Conservation (phyloP, 2,113 vertebrate species). For the Chaenogobius annularis region DNA sequence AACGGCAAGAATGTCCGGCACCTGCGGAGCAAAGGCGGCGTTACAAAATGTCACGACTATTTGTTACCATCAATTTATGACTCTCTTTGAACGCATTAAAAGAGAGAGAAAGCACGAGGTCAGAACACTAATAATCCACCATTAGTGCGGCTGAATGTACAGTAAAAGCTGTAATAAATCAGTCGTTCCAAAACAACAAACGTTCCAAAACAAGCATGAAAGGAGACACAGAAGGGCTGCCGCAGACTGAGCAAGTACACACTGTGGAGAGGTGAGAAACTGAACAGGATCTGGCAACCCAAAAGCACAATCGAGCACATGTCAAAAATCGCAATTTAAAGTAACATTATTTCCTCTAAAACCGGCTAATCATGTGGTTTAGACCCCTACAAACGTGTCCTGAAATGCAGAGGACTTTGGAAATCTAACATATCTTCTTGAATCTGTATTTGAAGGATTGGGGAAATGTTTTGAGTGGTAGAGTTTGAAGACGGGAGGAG, state of each 20-base stretch:
- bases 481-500: background rate
- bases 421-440: background rate
- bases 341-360: too few relatives aligned
- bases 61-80: background rate
- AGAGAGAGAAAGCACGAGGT: background rate
- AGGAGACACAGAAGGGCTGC: slow-evolving; percentile 3
- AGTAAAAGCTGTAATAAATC: background rate
- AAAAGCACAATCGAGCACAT: too few relatives aligned
- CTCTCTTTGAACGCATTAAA: background rate
- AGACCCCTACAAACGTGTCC: too few relatives aligned
- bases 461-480: background rate
- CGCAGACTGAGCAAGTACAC: slow-evolving; percentile 5
- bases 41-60: background rate
- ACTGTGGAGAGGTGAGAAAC: background rate
- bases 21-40: slow-evolving; percentile 13
- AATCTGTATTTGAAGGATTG: background rate
- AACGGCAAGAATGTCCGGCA: slow-evolving; percentile 7
- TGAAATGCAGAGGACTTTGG: too few relatives aligned
- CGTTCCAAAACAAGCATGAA: background rate
- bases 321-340: too few relatives aligned
- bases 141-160: background rate
- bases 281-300: slow-evolving; percentile 10
- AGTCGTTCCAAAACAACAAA: background rate
- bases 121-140: background rate
- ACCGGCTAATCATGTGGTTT: too few relatives aligned